A percentile compares a stretch with the other conserved stretches of the same genome.
Conservation (phyloP, 2,888 invertebrate genomes). For the Hirtodrosophila cameraria region DNA sequence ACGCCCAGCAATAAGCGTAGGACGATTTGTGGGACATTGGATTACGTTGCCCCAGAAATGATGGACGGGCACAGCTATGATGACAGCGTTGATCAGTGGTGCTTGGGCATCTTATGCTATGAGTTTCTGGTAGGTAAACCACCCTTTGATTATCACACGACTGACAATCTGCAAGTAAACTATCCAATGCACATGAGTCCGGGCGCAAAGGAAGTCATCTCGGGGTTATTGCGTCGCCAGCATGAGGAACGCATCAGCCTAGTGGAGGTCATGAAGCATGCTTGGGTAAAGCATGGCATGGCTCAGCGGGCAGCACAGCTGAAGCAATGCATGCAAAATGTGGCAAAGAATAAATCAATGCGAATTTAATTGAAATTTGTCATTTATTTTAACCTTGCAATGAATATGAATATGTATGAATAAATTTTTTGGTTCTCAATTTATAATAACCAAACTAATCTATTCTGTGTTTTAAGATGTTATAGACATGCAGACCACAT, state of each 20-base stretch:
- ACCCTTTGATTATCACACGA: slow-evolving; percentile 93
- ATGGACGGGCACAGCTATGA: slow-evolving; percentile 92
- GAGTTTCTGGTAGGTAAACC: slow-evolving; percentile 97
- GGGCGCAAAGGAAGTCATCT: slow-evolving; percentile 91
- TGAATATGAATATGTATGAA: neutral
- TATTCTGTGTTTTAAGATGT: too few species aligned
- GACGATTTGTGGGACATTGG: slow-evolving; percentile 97
- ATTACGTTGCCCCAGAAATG: slow-evolving; percentile 99
- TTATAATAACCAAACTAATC: too few species aligned
- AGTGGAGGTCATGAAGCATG: slow-evolving; percentile 89
- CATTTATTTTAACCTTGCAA: too few species aligned
- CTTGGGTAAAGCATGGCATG: slow-evolving; percentile 84
- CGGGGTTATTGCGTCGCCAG: slow-evolving; percentile 88
- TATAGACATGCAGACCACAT: too few species aligned
- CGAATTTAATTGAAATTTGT: neutral
- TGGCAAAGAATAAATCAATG: slow-evolving; percentile 37
- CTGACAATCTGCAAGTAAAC: slow-evolving; percentile 87
- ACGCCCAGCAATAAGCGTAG: slow-evolving; percentile 92
- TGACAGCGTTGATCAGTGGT: slow-evolving; percentile 96
- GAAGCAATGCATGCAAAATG: slow-evolving; percentile 59
- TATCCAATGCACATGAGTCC: slow-evolving; percentile 88
- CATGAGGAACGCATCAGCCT: slow-evolving; percentile 88
- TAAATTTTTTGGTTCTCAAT: neutral
- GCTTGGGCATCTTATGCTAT: slow-evolving; percentile 94
- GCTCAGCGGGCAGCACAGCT: slow-evolving; percentile 74